Evolutionary conservation across 1,140 invertebrate genomes (phyloP), one percentile per base, ranked within the genome.

Genomic region (Drosophila ercepeae): DNA sequence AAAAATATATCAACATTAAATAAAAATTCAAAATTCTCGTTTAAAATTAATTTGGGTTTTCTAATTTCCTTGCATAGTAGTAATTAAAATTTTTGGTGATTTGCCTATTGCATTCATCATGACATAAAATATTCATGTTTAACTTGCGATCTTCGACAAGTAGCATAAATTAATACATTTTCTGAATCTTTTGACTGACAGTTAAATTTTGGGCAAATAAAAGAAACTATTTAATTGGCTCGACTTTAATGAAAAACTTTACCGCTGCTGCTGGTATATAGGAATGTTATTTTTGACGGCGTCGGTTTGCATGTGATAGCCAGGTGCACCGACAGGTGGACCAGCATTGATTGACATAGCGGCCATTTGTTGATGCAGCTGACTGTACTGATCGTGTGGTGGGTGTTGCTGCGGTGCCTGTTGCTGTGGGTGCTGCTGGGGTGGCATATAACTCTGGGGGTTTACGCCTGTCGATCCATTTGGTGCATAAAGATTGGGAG

Each of bases 211-310:
- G 36, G 36, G 36, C 4, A 67, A 18, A 21, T 21, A 42, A 42
- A 42, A 46, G 34, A 36, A 19, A 61, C 34, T 34, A 61, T 39
- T 29, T 54, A n/a, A 63, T 50, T 34, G 55, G 25, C 63, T 36
- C 18, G 8, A 18, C 16, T 55, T 45, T 34, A 39, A 39, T 39
- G 4, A 39, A 39, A 39, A 39, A 39, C 74, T 58, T 91, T 91
- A 91, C 83, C 90, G 90, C 67, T 91, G 90, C 70, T 91, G 90
- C 50, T 91, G 89, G 60, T 91, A 91, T 53, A 91, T 86, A 72
- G 90, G 90, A 91, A 91, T 91, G 83, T 91, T 91, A 59, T 89
- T 82, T 48, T 88, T 90, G 46, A 88, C 65, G 49, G 79, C 57
- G 71, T 91, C 90, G 61, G 77, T 90, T 63, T 89, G 88, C 48